phyloP scores from a whole-genome alignment of 2,113 vertebrate genomes.

The Vicugna pacos region DNA sequence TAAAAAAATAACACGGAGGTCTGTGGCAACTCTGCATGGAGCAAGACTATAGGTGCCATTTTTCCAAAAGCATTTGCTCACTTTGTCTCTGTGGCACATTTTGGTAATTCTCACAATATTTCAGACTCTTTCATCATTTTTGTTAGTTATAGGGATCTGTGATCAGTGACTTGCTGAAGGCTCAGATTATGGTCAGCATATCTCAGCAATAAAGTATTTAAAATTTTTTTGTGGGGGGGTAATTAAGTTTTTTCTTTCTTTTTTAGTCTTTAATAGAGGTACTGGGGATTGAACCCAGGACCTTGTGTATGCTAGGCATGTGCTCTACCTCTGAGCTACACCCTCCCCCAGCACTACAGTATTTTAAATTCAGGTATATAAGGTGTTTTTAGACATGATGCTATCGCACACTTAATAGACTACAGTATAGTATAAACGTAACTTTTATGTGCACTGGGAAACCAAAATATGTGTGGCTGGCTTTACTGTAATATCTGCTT shows the following conservation, averaged over 20 bases:
- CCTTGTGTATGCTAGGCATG: too few relatives aligned
- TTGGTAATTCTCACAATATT: background rate
- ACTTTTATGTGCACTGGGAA: background rate
- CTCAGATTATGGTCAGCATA: background rate
- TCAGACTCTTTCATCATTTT: background rate
- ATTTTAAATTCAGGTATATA: background rate
- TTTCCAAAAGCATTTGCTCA: background rate
- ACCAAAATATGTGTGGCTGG: background rate
- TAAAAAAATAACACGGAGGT: background rate
- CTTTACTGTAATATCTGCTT: background rate
- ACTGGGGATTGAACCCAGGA: too few relatives aligned
- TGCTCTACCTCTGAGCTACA: too few relatives aligned
- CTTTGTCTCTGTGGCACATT: background rate
- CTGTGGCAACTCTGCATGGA: accelerated
- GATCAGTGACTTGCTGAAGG: background rate
- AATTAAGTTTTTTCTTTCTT: too few relatives aligned
- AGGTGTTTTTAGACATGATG: background rate
- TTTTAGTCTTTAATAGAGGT: too few relatives aligned
- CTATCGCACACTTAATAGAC: background rate
- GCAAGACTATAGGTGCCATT: too few relatives aligned
- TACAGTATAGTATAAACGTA: background rate
- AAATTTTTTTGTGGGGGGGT: too few relatives aligned
- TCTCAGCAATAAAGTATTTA: background rate
- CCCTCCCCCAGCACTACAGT: too few relatives aligned
- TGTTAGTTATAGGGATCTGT: background rate